A percentile compares a stretch with the other conserved stretches of the same genome.
phyloP scores from a whole-genome alignment of 2,888 invertebrate species.

The Esperia sulphurella region DNA sequence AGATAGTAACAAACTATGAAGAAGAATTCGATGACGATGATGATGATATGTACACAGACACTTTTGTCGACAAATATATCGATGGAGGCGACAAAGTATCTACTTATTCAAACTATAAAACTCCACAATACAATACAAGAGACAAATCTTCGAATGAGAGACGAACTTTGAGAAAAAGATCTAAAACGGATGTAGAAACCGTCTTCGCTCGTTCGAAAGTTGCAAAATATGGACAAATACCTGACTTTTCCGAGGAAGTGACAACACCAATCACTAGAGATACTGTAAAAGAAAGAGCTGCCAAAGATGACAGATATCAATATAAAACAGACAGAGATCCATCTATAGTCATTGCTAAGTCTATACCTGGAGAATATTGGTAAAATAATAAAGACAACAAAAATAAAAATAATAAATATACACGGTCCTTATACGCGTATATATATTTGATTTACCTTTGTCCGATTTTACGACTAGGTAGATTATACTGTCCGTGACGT shows the following conservation, averaged over 20 bases:
- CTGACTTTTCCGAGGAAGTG: slow-evolving; percentile 7
- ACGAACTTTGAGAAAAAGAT: neutral
- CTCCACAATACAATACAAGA: slow-evolving; percentile 13
- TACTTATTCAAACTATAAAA: slow-evolving; percentile 25
- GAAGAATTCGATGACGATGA: slow-evolving; percentile 6
- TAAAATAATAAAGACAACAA: no score
- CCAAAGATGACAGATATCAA: neutral
- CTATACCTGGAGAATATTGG: neutral
- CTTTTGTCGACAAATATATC: neutral
- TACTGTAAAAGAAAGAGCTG: neutral
- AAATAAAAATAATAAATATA: no score
- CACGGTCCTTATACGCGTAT: no score
- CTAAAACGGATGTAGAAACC: slow-evolving; percentile 43
- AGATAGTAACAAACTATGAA: slow-evolving; percentile 12
- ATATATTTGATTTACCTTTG: no score
- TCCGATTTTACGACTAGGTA: no score
- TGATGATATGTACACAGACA: no score
- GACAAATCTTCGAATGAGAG: slow-evolving; percentile 12
- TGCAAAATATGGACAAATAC: slow-evolving; percentile 41
- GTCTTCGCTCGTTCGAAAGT: slow-evolving; percentile 57
- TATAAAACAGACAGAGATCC: slow-evolving; percentile 6
- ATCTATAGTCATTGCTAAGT: slow-evolving; percentile 10
- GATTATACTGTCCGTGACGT: no score
- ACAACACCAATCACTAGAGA: neutral
- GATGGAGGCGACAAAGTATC: slow-evolving; percentile 22